phyloP scores from a whole-genome alignment of 2,113 vertebrate genomes.

The Naja naja region DNA sequence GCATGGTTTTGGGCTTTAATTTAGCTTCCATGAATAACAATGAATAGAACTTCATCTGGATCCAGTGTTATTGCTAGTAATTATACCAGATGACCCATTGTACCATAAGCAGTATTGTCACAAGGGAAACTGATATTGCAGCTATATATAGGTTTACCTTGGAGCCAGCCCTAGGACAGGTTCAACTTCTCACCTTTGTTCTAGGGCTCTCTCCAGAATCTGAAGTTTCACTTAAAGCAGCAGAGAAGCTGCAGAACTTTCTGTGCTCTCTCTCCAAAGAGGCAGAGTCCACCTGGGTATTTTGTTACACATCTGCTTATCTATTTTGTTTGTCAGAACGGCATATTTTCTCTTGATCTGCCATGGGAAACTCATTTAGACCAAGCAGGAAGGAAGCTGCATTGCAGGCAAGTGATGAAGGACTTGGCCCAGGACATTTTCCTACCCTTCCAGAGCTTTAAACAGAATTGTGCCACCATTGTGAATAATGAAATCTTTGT shows the following conservation, averaged over 20 bases:
- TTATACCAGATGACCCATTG: background rate
- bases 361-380: conserved; percentile 55
- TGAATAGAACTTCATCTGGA: too few relatives aligned
- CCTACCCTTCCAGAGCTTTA: conserved; percentile 39
- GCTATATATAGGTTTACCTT: background rate
- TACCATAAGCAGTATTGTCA: background rate
- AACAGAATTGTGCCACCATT: conserved; percentile 15
- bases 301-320: conserved; percentile 24
- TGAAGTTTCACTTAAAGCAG: conserved; percentile 22
- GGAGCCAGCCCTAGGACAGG: too few relatives aligned
- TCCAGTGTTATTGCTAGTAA: background rate
- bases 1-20: too few relatives aligned
- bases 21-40: background rate
- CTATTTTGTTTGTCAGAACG: conserved; percentile 45
- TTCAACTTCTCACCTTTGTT: background rate
- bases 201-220: conserved; percentile 5
- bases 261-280: background rate
- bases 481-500: background rate
- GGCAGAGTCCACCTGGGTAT: background rate
- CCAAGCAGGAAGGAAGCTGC: conserved; percentile 50
- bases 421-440: conserved; percentile 41
- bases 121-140: background rate
- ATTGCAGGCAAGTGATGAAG: conserved; percentile 33
- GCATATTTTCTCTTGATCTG: conserved; percentile 36
- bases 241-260: background rate